A percentile compares a stretch with the other conserved stretches of the same genome.
Conservation (phyloP, 2,113 vertebrate species). For the Vidua chalybeata region DNA sequence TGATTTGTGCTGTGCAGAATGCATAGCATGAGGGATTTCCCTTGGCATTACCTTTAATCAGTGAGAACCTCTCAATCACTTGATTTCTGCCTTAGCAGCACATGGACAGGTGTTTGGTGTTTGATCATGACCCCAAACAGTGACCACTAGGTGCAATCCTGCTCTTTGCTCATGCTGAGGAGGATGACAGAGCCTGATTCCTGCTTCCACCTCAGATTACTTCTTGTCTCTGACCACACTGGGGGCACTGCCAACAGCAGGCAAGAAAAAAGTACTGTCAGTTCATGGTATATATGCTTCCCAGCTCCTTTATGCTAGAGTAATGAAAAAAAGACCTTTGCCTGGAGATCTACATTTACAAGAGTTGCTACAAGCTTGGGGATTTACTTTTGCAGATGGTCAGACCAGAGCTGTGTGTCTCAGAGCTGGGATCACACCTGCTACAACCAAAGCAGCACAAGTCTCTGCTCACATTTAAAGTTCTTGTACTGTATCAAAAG, state of each 20-base stretch:
- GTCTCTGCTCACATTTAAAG: neutral
- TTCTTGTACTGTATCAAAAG: neutral
- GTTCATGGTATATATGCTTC: neutral
- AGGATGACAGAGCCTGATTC: neutral
- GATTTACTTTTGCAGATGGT: neutral
- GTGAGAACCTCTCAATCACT: neutral
- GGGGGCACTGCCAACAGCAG: neutral
- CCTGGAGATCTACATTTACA: neutral
- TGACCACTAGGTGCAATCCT: neutral
- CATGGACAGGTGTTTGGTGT: neutral
- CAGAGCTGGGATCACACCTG: neutral
- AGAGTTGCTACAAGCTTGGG: neutral
- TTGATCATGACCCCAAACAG: neutral
- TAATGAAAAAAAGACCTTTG: neutral
- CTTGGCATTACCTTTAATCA: neutral
- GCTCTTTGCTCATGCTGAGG: neutral
- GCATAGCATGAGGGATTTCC: neutral
- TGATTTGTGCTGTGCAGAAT: neutral
- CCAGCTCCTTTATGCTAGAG: neutral
- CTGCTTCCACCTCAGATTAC: accelerated
- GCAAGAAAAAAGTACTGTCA: neutral
- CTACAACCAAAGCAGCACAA: neutral
- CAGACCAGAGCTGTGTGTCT: neutral
- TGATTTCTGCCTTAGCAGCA: neutral
- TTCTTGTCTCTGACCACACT: accelerated